Conservation (phyloP, 2,113 vertebrate species). For the Platichthys stellatus region DNA sequence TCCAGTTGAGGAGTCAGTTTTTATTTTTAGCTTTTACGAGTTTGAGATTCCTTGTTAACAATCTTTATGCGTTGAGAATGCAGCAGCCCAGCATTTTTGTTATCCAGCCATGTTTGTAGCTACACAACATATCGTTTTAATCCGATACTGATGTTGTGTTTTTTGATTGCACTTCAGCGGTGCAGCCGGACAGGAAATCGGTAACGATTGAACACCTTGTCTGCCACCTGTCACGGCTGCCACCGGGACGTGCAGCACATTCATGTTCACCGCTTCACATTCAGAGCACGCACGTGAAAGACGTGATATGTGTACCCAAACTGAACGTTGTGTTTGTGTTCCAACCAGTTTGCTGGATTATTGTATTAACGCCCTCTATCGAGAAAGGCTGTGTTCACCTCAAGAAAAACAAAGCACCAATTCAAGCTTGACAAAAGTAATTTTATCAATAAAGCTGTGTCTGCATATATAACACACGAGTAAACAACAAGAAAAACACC, state of each 20-base stretch:
- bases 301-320: constrained; percentile 1
- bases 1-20: background rate
- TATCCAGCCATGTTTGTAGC: background rate
- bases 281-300: constrained; percentile 17
- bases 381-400: background rate
- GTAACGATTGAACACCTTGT: constrained; percentile 57
- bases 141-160: background rate
- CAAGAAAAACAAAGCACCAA: constrained; percentile 5
- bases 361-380: background rate
- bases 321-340: constrained; percentile 18
- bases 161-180: constrained; percentile 14
- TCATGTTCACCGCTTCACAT: constrained; percentile 26
- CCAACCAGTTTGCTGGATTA: background rate
- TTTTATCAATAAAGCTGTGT: constrained; percentile 40
- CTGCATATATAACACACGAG: constrained; percentile 24
- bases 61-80: background rate
- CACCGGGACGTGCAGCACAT: background rate
- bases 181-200: constrained; percentile 35
- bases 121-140: background rate
- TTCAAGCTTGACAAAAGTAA: constrained; percentile 20
- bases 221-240: constrained; percentile 53
- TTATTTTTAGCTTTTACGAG: constrained; percentile 1
- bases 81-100: background rate
- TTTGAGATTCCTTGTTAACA: background rate
- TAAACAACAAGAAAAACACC: constrained; percentile 24